Evolutionary conservation across 92 coral and sea anemone species (phyloP).

Genomic region (Micromussa lordhowensis): DNA sequence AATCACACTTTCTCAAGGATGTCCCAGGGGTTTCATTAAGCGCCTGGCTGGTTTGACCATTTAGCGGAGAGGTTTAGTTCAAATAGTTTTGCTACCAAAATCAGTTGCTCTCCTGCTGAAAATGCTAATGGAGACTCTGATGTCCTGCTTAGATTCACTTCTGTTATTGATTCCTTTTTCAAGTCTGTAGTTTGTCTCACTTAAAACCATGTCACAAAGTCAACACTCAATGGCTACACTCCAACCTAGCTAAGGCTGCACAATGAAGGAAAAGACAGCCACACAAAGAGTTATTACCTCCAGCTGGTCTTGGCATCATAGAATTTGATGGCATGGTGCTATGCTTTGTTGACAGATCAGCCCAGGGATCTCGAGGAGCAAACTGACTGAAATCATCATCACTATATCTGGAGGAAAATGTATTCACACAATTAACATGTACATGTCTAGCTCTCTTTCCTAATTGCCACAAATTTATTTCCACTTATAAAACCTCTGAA

Average conservation of each 20-base stretch:
- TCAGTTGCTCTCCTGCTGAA: no score
- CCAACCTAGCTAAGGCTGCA: neutral
- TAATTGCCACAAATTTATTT: neutral
- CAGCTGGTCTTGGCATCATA: neutral
- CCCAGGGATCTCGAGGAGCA: constrained; percentile 89
- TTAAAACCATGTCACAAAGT: no score
- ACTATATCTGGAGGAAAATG: constrained; percentile 31
- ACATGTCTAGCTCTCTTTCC: no score
- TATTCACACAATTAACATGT: neutral
- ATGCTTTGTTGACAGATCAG: constrained; percentile 65
- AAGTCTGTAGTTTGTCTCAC: neutral
- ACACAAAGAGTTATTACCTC: constrained; percentile 8
- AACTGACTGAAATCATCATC: constrained; percentile 77
- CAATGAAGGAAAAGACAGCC: no score
- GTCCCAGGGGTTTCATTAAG: no score
- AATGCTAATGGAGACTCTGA: no score
- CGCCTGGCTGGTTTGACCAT: no score
- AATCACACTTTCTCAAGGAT: neutral
- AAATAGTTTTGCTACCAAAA: no score
- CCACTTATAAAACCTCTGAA: neutral
- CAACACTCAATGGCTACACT: neutral
- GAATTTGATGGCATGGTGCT: constrained; percentile 13
- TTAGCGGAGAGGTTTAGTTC: no score
- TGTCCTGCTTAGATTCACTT: no score
- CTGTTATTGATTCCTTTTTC: no score